Evolutionary conservation across 1,140 invertebrate species (phyloP).

Genomic region (Drosophila takahashii): DNA sequence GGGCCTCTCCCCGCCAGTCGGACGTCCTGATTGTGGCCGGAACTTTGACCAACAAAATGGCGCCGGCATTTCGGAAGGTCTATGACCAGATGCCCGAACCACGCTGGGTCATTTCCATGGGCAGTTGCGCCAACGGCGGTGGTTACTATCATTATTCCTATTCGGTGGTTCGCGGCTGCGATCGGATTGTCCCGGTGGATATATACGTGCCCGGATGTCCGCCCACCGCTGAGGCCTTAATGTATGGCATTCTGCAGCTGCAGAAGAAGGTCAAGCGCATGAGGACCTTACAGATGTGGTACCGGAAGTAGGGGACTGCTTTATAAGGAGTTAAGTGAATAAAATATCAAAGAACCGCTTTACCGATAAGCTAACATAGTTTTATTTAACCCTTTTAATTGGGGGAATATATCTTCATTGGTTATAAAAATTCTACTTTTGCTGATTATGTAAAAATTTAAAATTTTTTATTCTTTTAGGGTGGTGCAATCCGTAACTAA

Average conservation of each 20-base stretch:
- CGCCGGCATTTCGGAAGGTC: constrained; percentile 96
- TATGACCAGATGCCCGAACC: constrained; percentile 98
- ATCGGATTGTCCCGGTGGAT: constrained; percentile 98
- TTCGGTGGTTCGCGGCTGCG: constrained; percentile 97
- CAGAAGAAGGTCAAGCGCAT: constrained; percentile 98
- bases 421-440: too few relatives aligned
- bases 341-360: neutral
- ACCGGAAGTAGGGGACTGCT: constrained; percentile 90
- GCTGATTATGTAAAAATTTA: too few relatives aligned
- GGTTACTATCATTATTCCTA: constrained; percentile 99
- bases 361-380: neutral
- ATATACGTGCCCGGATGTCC: constrained; percentile 99
- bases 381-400: too few relatives aligned
- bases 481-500: neutral
- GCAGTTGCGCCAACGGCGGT: constrained; percentile 99
- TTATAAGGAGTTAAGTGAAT: neutral
- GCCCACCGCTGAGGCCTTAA: constrained; percentile 97
- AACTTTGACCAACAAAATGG: constrained; percentile 99
- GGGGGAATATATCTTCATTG: too few relatives aligned
- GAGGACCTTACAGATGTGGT: constrained; percentile 94
- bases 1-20: constrained; percentile 97
- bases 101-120: constrained; percentile 98
- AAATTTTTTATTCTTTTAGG: too few relatives aligned
- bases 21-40: constrained; percentile 99
- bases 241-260: constrained; percentile 97